Base-by-base conservation (phyloP, 1,140 invertebrate species). In the Drosophila willistoni region DNA sequence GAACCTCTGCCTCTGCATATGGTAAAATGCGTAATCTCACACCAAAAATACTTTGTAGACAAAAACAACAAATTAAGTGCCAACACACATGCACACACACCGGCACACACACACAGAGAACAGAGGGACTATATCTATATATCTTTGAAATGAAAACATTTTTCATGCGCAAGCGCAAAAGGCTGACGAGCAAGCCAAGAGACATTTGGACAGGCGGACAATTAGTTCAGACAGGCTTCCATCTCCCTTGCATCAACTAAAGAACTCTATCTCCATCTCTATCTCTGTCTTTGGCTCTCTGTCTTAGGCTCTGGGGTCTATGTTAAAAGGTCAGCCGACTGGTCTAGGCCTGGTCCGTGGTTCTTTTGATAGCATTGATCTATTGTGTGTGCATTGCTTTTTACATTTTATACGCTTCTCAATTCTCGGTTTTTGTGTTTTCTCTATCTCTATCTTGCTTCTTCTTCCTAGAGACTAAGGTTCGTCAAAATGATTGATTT, bases 401-500 rank as follows among this genome's bases (percentile, higher is more conserved):
- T 72, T 79, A 79, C 76, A 76, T 89, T 89, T 85, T 90, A 90
- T 90, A 85, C 78, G 84, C 68, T 79, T 65, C 44, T 51, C 44
- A n/a, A 22, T 51, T 51, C 44, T 51, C 10, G 61, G 61, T 54
- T 82, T 71, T 66, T 64, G 68, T 56, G 59, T 72, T 55, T 61
- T 6, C 55, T 64, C 54, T 29, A 29, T 72, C 71, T 80, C 73
- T 72, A 68, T 84, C 67, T 71, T 64, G n/a, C 62, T 74, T 75
- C 7, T 77, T 69, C 61, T 71, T 80, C 64, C 81, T 85, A 73
- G 81, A 73, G 82, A 86, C 76, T 87, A 77, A 59, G 84, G 70
- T 87, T 87, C 90, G 90, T 91, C 90, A 91, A 91, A 91, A 91
- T 91, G 90, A 91, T 91, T 91, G 90, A 91, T 91, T 91, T 91